Evolutionary conservation across 2,888 invertebrate species (phyloP).

Genomic region (Aelia acuminata): DNA sequence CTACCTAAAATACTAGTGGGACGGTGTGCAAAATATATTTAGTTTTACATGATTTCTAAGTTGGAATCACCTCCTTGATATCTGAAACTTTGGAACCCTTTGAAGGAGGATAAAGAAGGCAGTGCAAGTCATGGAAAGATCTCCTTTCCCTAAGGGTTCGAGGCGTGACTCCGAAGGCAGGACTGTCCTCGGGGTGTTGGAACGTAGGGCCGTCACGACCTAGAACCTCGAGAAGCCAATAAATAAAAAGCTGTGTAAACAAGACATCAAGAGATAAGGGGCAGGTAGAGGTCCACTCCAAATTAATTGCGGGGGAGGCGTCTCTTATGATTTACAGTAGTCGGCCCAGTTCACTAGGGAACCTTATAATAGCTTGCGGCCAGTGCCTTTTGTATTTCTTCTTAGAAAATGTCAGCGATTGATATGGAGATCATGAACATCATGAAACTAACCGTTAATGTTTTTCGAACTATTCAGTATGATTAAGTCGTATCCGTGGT

Average conservation of each 20-base stretch:
- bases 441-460: too few species aligned
- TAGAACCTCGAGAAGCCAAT: neutral
- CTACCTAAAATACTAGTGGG: too few species aligned
- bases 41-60: too few species aligned
- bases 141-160: neutral
- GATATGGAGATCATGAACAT: too few species aligned
- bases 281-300: neutral
- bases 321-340: constrained; percentile 28
- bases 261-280: constrained; percentile 42
- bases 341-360: neutral
- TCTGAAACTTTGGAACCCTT: neutral
- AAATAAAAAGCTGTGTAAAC: constrained; percentile 47
- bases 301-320: constrained; percentile 31
- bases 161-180: neutral
- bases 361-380: neutral
- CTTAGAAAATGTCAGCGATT: too few species aligned
- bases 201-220: constrained; percentile 2
- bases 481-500: too few species aligned
- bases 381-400: too few species aligned
- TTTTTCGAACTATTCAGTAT: too few species aligned
- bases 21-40: too few species aligned
- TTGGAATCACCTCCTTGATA: too few species aligned
- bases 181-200: neutral
- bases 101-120: neutral
- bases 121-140: neutral